Conservation (phyloP, 2,888 invertebrate species). For the Pristionchus mayeri region DNA sequence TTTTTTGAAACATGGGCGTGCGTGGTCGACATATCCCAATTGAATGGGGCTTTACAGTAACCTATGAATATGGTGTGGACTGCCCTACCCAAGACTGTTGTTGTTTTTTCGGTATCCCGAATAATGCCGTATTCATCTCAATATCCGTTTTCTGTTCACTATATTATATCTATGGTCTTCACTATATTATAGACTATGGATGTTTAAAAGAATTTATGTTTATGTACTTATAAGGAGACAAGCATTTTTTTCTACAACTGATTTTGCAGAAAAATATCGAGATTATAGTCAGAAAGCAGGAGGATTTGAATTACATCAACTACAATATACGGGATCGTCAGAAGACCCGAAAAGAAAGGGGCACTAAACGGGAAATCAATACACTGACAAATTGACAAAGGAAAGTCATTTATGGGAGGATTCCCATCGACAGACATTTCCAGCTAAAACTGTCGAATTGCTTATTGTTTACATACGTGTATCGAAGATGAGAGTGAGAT, state of each 20-base stretch:
- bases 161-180: too few species aligned
- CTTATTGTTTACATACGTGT: not conserved
- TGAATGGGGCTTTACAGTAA: too few species aligned
- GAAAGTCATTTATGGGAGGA: not conserved
- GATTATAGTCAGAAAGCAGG: not conserved
- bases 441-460: slow-evolving; percentile 24
- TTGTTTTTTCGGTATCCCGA: too few species aligned
- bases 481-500: slow-evolving; percentile 30
- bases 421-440: not conserved
- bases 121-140: too few species aligned
- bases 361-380: slow-evolving; percentile 6
- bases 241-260: slow-evolving; percentile 28
- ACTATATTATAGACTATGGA: too few species aligned
- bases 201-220: not conserved
- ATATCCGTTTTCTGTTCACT: too few species aligned
- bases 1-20: too few species aligned
- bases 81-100: too few species aligned
- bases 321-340: slow-evolving; percentile 6
- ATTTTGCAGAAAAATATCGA: not conserved
- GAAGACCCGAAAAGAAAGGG: slow-evolving; percentile 3
- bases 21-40: too few species aligned
- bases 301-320: not conserved
- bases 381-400: slow-evolving; percentile 46
- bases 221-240: not conserved
- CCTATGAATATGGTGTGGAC: too few species aligned